Conservation (phyloP, 1,140 invertebrate genomes). For the Bursaphelenchus mucronatus region DNA sequence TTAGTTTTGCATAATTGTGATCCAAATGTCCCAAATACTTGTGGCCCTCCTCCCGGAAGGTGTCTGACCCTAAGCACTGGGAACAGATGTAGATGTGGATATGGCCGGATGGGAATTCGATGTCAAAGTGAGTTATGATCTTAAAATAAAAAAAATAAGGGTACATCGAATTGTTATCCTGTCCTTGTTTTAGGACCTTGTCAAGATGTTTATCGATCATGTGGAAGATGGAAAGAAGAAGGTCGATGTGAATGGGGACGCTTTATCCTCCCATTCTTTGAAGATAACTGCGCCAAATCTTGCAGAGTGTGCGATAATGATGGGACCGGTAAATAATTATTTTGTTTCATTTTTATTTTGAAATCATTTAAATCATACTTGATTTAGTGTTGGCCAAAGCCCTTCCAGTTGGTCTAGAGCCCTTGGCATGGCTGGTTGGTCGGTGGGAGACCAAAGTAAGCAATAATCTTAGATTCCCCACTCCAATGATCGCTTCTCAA, state of each 20-base stretch:
- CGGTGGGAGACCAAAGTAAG: slow-evolving; percentile 47
- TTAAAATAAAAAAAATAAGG: neutral
- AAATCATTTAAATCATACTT: neutral
- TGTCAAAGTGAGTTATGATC: slow-evolving; percentile 38
- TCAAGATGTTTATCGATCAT: slow-evolving; percentile 54
- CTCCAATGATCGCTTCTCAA: slow-evolving; percentile 28
- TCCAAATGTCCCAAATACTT: slow-evolving; percentile 1
- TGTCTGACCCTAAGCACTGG: slow-evolving; percentile 34
- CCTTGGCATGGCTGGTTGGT: slow-evolving; percentile 50
- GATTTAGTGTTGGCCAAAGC: slow-evolving; percentile 37
- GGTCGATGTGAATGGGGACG: slow-evolving; percentile 49
- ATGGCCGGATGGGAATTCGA: slow-evolving; percentile 46
- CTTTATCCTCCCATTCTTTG: slow-evolving; percentile 52
- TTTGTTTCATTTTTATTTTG: neutral
- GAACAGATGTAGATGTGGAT: slow-evolving; percentile 47
- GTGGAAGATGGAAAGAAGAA: slow-evolving; percentile 48
- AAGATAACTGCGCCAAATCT: slow-evolving; percentile 51
- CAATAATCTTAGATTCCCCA: slow-evolving; percentile 46
- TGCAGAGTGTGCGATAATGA: slow-evolving; percentile 42
- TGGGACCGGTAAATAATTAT: slow-evolving; percentile 28
- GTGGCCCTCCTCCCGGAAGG: slow-evolving; percentile 25
- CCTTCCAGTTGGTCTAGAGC: slow-evolving; percentile 51
- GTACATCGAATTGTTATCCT: slow-evolving; percentile 27
- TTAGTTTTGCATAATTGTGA: slow-evolving; percentile 12
- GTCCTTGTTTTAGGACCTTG: slow-evolving; percentile 57